These are phyloP conservation scores for Eriocheir sinensis DNA, from an alignment of 1,140 invertebrate genomes.

Conservation along the genomic window DNA sequence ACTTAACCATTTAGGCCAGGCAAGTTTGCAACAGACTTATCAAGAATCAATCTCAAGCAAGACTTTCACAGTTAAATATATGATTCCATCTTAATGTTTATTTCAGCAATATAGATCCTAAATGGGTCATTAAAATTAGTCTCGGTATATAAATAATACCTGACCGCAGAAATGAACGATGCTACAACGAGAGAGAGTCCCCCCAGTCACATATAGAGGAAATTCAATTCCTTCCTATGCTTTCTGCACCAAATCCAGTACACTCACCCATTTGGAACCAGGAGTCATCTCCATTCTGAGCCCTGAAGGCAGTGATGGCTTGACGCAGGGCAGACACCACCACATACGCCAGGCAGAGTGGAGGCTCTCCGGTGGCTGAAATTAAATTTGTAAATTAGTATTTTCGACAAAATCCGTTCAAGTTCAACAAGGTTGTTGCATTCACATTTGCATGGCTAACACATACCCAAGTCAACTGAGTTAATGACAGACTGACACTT, in stretches of 20 bases:
- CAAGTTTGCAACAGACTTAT: too few species aligned
- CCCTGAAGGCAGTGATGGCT: slow-evolving; percentile 61
- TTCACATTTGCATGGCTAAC: too few species aligned
- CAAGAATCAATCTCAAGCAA: too few species aligned
- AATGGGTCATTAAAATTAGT: not conserved
- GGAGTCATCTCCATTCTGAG: slow-evolving; percentile 28
- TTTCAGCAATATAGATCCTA: too few species aligned
- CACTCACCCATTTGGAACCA: slow-evolving; percentile 66
- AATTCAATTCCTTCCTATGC: not conserved
- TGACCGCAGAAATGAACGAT: not conserved
- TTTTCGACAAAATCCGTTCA: too few species aligned
- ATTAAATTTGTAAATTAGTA: too few species aligned
- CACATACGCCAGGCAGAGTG: slow-evolving; percentile 80
- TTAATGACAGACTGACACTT: too few species aligned
- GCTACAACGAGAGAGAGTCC: too few species aligned
- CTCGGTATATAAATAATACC: not conserved
- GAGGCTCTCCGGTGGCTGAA: slow-evolving; percentile 81
- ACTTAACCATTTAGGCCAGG: too few species aligned
- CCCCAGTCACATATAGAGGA: not conserved
- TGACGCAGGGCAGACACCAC: slow-evolving; percentile 64
- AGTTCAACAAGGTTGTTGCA: too few species aligned
- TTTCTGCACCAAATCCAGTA: not conserved
- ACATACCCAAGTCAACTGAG: too few species aligned
- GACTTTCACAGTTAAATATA: not conserved
- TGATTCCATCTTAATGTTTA: not conserved